These are phyloP conservation scores for Scaptomyza pallida DNA, from an alignment of 1,140 invertebrate genomes.

Conservation along the genomic window DNA sequence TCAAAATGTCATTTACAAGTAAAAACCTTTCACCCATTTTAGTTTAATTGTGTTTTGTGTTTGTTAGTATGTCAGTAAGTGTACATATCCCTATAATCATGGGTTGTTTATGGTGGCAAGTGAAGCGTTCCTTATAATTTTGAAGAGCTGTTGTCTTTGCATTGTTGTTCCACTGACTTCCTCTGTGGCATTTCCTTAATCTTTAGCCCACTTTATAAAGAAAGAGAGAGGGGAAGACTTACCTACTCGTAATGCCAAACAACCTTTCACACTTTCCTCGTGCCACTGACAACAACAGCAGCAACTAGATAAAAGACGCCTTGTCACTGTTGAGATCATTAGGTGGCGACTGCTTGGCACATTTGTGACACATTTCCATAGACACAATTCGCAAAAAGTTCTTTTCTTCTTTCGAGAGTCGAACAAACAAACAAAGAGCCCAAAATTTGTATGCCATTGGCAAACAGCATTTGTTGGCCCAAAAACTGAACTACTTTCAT, in stretches of 20 bases:
- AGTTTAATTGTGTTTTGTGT: conserved; percentile 16
- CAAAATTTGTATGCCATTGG: conserved; percentile 70
- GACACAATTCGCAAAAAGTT: conserved; percentile 56
- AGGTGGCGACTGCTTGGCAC: conserved; percentile 29
- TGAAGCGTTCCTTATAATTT: conserved; percentile 33
- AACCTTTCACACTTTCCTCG: conserved; percentile 68
- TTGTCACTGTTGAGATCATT: conserved; percentile 62
- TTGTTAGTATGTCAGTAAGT: background rate
- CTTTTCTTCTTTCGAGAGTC: conserved; percentile 18
- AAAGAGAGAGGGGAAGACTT: background rate
- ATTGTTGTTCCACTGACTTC: conserved; percentile 68
- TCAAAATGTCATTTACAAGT: too few relatives aligned
- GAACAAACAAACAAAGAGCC: conserved; percentile 30
- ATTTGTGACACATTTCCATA: conserved; percentile 73
- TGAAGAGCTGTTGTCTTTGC: conserved; percentile 24
- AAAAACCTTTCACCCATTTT: background rate
- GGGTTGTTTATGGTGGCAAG: conserved; percentile 17
- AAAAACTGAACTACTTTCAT: conserved; percentile 76
- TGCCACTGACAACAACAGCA: conserved; percentile 3
- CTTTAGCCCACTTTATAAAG: conserved; percentile 36
- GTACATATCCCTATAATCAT: conserved; percentile 30
- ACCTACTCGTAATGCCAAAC: conserved; percentile 55
- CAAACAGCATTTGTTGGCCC: conserved; percentile 59
- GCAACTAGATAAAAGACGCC: conserved; percentile 46
- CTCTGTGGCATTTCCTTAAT: conserved; percentile 50